phyloP scores from a whole-genome alignment of 2,797 vertebrate genomes.

The Columba guinea region DNA sequence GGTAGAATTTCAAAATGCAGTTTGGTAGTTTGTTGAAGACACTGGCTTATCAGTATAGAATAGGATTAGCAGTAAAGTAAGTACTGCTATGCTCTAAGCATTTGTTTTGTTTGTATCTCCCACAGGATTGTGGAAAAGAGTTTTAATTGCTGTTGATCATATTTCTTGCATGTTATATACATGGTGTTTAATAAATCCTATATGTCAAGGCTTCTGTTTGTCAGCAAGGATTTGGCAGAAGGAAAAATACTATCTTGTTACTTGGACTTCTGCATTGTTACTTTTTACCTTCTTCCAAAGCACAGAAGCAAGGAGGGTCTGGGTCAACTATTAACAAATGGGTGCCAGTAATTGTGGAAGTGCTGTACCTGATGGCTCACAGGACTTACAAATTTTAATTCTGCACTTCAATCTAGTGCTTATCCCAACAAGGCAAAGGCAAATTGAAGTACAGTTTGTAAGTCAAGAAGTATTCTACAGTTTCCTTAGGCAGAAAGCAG shows the following conservation, averaged over 20 bases:
- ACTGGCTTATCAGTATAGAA: not conserved
- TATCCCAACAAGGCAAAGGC: not conserved
- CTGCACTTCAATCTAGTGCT: not conserved
- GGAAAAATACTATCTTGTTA: not conserved
- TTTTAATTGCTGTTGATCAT: not conserved
- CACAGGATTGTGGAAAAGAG: not conserved
- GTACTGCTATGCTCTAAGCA: not conserved
- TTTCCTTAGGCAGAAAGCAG: not conserved
- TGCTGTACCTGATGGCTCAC: not conserved
- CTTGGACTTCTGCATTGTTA: not conserved
- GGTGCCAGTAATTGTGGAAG: not conserved
- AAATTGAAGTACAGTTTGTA: not conserved
- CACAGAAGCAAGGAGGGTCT: not conserved
- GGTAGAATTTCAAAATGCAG: not conserved
- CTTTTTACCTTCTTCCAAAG: not conserved
- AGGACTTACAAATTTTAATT: not conserved
- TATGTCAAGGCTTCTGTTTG: not conserved
- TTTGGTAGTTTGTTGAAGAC: not conserved
- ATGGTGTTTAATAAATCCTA: not conserved
- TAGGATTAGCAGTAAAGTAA: not conserved
- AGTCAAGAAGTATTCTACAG: not conserved
- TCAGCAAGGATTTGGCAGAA: not conserved
- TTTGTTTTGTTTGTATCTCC: not conserved
- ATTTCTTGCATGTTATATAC: not conserved
- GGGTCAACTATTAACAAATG: not conserved